phyloP scores from a whole-genome alignment of 1,140 invertebrate genomes.

The Calliphora vicina region DNA sequence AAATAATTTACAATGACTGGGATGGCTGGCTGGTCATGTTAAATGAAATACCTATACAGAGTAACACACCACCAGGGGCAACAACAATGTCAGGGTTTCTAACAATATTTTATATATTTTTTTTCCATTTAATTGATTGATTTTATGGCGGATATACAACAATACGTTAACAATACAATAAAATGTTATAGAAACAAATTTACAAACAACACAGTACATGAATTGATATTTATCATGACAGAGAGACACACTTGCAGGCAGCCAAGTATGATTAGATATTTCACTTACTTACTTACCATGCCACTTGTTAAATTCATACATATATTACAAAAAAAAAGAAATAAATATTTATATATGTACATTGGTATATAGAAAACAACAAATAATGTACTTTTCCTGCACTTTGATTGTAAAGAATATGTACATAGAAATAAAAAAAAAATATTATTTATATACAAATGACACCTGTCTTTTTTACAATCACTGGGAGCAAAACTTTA shows the following conservation, averaged over 20 bases:
- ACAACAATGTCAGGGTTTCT: neutral
- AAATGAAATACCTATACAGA: neutral
- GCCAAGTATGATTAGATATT: too few species aligned
- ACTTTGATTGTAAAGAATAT: neutral
- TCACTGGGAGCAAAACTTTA: neutral
- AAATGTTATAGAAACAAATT: neutral
- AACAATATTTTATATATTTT: neutral
- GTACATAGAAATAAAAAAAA: neutral
- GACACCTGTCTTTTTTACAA: neutral
- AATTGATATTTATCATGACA: neutral
- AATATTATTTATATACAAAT: neutral
- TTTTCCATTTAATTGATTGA: neutral
- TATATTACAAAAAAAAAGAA: neutral
- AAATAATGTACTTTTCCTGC: neutral
- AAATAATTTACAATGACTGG: neutral
- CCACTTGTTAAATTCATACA: too few species aligned
- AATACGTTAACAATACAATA: neutral
- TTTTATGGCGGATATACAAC: conserved; percentile 9
- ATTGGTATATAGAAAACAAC: too few species aligned
- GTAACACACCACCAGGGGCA: neutral
- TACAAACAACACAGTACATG: neutral
- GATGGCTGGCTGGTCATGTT: neutral
- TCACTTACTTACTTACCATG: too few species aligned
- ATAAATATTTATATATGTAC: too few species aligned
- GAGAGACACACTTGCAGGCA: neutral